Percentiles rank a stretch among this genome's conserved stretches.
Conservation (phyloP, 2,888 invertebrate species). For the Temnothorax ravouxi region DNA sequence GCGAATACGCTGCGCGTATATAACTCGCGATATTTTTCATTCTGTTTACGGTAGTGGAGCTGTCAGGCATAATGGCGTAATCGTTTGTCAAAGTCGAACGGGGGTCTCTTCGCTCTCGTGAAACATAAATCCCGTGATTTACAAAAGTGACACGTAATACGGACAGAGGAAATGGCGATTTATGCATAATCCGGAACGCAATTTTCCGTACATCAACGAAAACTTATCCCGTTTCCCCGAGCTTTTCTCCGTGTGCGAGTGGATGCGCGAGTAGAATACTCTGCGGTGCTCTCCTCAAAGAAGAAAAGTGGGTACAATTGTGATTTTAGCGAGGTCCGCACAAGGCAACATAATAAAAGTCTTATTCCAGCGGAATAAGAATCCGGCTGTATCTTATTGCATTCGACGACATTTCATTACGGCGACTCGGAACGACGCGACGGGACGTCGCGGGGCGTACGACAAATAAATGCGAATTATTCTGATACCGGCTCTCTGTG, state of each 20-base stretch:
- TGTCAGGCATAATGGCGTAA: slow-evolving; percentile 55
- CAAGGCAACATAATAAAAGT: slow-evolving; percentile 75
- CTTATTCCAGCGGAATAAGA: slow-evolving; percentile 68
- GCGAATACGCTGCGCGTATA: slow-evolving; percentile 9
- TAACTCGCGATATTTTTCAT: slow-evolving; percentile 53
- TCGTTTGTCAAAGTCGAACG: slow-evolving; percentile 56
- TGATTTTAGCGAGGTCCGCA: slow-evolving; percentile 71
- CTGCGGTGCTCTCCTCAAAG: not conserved
- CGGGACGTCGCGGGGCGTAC: slow-evolving; percentile 51
- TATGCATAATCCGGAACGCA: slow-evolving; percentile 71
- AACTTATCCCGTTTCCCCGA: slow-evolving; percentile 37
- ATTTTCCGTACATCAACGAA: slow-evolving; percentile 67
- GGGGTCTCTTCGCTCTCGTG: slow-evolving; percentile 38
- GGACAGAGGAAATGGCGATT: slow-evolving; percentile 59
- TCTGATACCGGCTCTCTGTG: slow-evolving; percentile 66
- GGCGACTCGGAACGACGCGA: slow-evolving; percentile 49
- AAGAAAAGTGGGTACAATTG: slow-evolving; percentile 62
- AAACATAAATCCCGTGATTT: slow-evolving; percentile 56
- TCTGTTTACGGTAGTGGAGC: slow-evolving; percentile 52
- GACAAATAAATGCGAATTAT: slow-evolving; percentile 79
- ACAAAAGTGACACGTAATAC: slow-evolving; percentile 60
- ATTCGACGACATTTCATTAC: slow-evolving; percentile 78
- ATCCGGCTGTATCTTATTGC: slow-evolving; percentile 72
- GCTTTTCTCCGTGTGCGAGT: not conserved
- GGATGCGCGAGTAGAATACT: slow-evolving; percentile 2